Evolutionary conservation across 2,113 vertebrate genomes (phyloP).

Genomic region (Sinocyclocheilus anophthalmus): DNA sequence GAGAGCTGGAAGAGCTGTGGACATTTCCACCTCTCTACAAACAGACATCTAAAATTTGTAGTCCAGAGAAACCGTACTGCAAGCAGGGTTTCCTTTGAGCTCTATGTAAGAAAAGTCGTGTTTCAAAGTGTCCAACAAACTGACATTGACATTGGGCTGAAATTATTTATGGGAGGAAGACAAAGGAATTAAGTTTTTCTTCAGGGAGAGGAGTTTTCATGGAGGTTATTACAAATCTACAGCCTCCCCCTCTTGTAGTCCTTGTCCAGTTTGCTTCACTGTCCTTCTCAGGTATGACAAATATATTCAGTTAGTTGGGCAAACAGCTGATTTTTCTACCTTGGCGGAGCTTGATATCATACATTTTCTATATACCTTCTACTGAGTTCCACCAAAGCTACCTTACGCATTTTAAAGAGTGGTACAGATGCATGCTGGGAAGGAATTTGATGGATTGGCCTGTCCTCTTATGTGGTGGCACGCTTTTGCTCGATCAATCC

Average conservation of each 20-base stretch:
- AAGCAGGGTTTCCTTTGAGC: conserved; percentile 49
- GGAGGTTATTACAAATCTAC: conserved; percentile 40
- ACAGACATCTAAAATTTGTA: conserved; percentile 42
- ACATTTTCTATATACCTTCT: not conserved
- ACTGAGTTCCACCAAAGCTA: not conserved
- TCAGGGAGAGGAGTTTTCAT: conserved; percentile 34
- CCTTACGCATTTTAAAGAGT: conserved; percentile 19
- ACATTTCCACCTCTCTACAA: conserved; percentile 17
- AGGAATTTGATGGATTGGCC: conserved; percentile 22
- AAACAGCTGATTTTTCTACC: conserved; percentile 20
- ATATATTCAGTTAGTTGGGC: not conserved
- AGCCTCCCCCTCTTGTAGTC: conserved; percentile 32
- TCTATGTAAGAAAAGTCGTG: conserved; percentile 35
- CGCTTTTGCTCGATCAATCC: not conserved
- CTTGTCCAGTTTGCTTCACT: conserved; percentile 19
- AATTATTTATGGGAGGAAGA: conserved; percentile 44
- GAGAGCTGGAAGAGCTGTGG: not conserved
- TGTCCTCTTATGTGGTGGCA: conserved; percentile 5
- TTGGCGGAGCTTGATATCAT: not conserved
- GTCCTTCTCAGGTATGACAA: conserved; percentile 30
- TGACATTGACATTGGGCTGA: conserved; percentile 53
- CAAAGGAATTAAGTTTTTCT: conserved; percentile 47
- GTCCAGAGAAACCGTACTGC: conserved; percentile 36
- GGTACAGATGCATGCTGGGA: conserved; percentile 17
- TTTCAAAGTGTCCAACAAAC: conserved; percentile 52